phyloP scores from a whole-genome alignment of 2,888 invertebrate genomes.

The Alsophila aescularia region DNA sequence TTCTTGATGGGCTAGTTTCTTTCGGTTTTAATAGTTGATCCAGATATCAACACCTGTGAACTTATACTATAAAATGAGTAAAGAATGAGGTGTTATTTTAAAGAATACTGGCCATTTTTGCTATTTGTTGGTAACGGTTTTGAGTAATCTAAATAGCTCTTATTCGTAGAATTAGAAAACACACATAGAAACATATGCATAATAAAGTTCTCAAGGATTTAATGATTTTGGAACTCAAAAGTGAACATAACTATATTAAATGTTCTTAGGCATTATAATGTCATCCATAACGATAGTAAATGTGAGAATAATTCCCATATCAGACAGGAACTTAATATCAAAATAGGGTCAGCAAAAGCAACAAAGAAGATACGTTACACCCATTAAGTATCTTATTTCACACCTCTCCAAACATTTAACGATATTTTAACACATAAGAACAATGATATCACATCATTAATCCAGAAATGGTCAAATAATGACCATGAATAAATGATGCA shows the following conservation, averaged over 20 bases:
- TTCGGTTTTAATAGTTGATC: conserved; percentile 27
- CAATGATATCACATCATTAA: conserved; percentile 80
- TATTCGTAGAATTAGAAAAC: too few species aligned
- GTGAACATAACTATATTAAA: too few species aligned
- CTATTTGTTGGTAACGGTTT: background rate
- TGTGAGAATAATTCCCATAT: conserved; percentile 26
- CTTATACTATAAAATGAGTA: conserved; percentile 17
- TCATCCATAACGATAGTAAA: conserved; percentile 34
- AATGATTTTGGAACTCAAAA: too few species aligned
- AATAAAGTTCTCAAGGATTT: too few species aligned
- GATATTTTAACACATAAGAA: conserved; percentile 70
- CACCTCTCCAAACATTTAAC: conserved; percentile 72
- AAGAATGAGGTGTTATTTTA: background rate
- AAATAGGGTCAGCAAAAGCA: conserved; percentile 50
- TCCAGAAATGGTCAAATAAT: conserved; percentile 83
- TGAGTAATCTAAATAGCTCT: background rate
- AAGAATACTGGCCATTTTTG: background rate
- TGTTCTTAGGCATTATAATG: background rate
- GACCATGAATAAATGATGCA: conserved; percentile 82
- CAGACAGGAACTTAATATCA: conserved; percentile 35
- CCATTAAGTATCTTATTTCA: conserved; percentile 77
- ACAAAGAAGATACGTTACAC: conserved; percentile 67
- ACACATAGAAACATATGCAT: too few species aligned
- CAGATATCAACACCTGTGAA: conserved; percentile 27
- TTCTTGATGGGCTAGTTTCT: conserved; percentile 44